Evolutionary conservation across 1,140 invertebrate genomes (phyloP).

Genomic region (Brachionus sp.): DNA sequence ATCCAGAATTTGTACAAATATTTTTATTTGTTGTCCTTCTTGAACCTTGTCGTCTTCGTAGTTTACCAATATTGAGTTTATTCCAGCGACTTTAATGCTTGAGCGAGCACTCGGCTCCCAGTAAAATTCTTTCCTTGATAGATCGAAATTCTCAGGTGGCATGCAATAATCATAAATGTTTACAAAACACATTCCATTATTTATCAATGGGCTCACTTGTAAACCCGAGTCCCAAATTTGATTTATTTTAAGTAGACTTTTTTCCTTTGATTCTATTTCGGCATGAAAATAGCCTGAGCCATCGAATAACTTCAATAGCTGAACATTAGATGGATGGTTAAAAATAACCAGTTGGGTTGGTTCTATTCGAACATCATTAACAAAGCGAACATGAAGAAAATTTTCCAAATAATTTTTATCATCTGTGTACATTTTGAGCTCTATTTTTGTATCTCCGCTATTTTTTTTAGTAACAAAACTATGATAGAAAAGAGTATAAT

Average conservation of each 20-base stretch:
- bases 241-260: neutral
- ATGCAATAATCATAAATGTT: conserved; percentile 28
- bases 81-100: conserved; percentile 7
- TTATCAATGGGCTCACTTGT: neutral
- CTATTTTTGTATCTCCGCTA: neutral
- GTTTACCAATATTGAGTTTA: conserved; percentile 34
- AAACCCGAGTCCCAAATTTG: neutral
- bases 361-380: neutral
- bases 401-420: neutral
- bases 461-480: neutral
- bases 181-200: neutral
- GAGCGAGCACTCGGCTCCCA: neutral
- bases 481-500: neutral
- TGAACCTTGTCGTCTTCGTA: conserved; percentile 17
- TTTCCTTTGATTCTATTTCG: neutral
- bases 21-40: neutral
- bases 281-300: conserved; percentile 22
- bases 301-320: neutral
- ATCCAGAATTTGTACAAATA: conserved; percentile 20
- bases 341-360: neutral
- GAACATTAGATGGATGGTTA: conserved; percentile 24
- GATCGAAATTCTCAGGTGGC: neutral
- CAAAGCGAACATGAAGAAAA: neutral
- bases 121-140: neutral
- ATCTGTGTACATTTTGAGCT: neutral